A percentile compares a stretch with the other conserved stretches of the same genome.
phyloP scores from a whole-genome alignment of 2,113 vertebrate species.

The Pseudorhombus dupliciocellatus region DNA sequence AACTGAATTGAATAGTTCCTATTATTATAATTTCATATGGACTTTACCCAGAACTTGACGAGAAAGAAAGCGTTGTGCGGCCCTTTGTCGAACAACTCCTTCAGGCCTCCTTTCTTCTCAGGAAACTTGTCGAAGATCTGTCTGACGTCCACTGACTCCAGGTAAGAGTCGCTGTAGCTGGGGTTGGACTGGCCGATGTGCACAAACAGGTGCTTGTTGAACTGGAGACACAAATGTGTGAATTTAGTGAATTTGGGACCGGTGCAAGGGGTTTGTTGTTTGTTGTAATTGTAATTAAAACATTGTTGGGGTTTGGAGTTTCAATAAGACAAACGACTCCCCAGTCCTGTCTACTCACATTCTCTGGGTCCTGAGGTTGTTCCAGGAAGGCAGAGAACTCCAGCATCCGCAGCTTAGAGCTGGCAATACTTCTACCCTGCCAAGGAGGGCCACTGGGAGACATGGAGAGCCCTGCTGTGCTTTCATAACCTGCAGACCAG shows the following conservation, averaged over 20 bases:
- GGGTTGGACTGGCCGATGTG: conserved; percentile 93
- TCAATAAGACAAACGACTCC: not conserved
- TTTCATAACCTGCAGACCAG: conserved; percentile 86
- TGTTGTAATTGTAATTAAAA: too few species aligned
- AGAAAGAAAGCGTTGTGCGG: conserved; percentile 92
- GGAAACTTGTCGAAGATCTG: conserved; percentile 98
- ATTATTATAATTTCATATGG: not conserved
- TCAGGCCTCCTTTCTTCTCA: conserved; percentile 93
- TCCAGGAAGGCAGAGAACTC: conserved; percentile 96
- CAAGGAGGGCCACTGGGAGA: conserved; percentile 86
- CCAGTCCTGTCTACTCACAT: conserved; percentile 79
- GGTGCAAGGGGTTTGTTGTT: too few species aligned
- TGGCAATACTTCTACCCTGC: conserved; percentile 92
- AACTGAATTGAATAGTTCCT: not conserved
- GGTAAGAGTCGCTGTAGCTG: conserved; percentile 89
- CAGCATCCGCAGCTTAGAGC: conserved; percentile 93
- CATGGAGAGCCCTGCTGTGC: conserved; percentile 83
- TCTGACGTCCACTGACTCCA: conserved; percentile 91
- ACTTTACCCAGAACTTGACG: conserved; percentile 94
- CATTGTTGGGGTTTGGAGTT: not conserved
- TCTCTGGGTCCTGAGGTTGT: conserved; percentile 92
- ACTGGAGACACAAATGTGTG: conserved; percentile 78
- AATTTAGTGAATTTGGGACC: too few species aligned
- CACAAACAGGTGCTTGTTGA: conserved; percentile 94
- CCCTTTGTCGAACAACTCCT: conserved; percentile 92